Percentiles rank a stretch among this genome's conserved stretches.
Conservation (phyloP, 2,888 invertebrate species). For the Philaethria dido region DNA sequence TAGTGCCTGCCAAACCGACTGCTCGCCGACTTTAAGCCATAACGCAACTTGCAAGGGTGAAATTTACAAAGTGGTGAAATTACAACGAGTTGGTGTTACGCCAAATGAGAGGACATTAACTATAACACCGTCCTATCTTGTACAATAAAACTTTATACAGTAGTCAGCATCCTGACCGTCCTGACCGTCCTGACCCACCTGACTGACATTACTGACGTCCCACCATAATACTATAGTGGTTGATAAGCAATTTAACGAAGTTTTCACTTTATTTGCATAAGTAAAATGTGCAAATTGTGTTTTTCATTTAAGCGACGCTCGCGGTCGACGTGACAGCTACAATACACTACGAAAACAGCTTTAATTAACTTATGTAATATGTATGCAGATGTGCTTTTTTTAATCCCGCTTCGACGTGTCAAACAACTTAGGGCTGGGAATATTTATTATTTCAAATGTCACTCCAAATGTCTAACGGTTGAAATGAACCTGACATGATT, state of each 20-base stretch:
- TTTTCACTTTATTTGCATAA: constrained; percentile 18
- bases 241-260: constrained; percentile 8
- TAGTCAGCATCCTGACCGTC: constrained; percentile 27
- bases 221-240: background rate
- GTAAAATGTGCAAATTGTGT: constrained; percentile 17
- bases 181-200: background rate
- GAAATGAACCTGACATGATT: constrained; percentile 3
- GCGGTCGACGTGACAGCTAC: constrained; percentile 15
- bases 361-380: constrained; percentile 14
- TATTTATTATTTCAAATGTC: constrained; percentile 22
- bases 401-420: background rate
- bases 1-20: constrained; percentile 1
- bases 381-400: constrained; percentile 13
- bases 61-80: constrained; percentile 11
- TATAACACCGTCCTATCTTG: constrained; percentile 43
- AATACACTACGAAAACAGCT: constrained; percentile 5
- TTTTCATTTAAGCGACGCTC: constrained; percentile 18
- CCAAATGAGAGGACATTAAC: constrained; percentile 61
- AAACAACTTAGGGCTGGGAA: background rate
- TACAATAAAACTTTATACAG: constrained; percentile 41
- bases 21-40: constrained; percentile 23
- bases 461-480: constrained; percentile 7
- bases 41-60: constrained; percentile 26
- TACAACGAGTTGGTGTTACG: constrained; percentile 41
- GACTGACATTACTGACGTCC: too few relatives aligned